Base-by-base conservation (phyloP, 1,140 invertebrate species). In the Drosophila azteca region DNA sequence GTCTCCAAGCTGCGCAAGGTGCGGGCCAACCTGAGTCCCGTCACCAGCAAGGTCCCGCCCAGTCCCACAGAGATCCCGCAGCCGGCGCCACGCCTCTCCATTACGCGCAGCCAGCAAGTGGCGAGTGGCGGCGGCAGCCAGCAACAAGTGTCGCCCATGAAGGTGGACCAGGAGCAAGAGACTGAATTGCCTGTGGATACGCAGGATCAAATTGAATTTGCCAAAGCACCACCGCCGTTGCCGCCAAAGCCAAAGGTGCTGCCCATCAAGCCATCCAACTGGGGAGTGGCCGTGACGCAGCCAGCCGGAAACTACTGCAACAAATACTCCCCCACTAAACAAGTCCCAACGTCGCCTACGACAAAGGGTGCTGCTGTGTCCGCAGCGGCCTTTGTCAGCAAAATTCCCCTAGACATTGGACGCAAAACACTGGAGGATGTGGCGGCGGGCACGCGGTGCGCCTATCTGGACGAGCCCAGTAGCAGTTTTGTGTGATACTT, bases 381-480 rank as follows among this genome's bases (percentile, higher is more conserved):
- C 63, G 60, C 89, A 68, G 59, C 52, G 9, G 46, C 61, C 24
- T 79, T 79, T 59, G 50, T 26, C 24, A 76, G 39, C 51, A 90
- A 90, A 51, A 57, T 90, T 49, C 82, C 87, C 0, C 46, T 85
- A 43, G 87, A 87, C 17, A 54, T 82, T 22, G 52, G 59, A 22
- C 87, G 87, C 15, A 90, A 90, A 51, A 45, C 83, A 13, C 55
- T 88, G 9, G 84, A 88, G 29, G 67, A 83, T 51, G 39, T 72
- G 29, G 67, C 77, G 51, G 39, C 79, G 20, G 60, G 71, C 9
- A 75, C 76, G 64, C 92, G 83, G 53, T 92, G 77, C 46, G 92
- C 93, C 26, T 94, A 94, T 83, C 87, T 95, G 13, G 94, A 95
- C 67, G 93, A 94, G 74, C 92, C 94, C 22, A 94, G 93, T 68